Base-by-base conservation (phyloP, 2,113 vertebrate genomes). In the Upupa epops region DNA sequence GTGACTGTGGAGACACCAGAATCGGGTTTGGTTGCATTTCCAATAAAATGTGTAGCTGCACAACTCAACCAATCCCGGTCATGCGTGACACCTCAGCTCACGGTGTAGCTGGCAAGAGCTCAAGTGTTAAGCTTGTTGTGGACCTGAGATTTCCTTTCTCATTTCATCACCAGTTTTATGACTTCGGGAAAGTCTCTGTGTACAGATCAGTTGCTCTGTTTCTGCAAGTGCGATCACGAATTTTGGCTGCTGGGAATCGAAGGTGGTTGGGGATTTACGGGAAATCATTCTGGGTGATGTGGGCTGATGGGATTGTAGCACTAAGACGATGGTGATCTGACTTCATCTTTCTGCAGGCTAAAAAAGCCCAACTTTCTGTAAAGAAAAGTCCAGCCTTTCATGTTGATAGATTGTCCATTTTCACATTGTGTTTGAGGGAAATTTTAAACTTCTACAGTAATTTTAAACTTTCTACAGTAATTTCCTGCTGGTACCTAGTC, bases 381-480 rank as follows among this genome's bases (percentile, higher is more conserved):
- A 52, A 95, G 79, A 87, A 96, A 85, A 6, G 51, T 89, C 86
- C 93, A 16, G 5, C 1, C 20, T 20, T 70, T 80, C 46, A 24
- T 77, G 81, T 76, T 42, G 94, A 73, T 80, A 64, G 60, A 2
- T 2, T 46, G 48, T 20, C 78, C 37, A 9, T 90, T 87, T 83
- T 85, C 21, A 26, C 6, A 16, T 25, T 11, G 60, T 26, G 59
- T 40, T 96, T 60, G 91, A 94, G 97, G 97, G 97, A 97, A 93
- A 93, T 98, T 97, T 97, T 76, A 70, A 85, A 83, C 85, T 69
- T 90, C 65, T 34, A 52, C 91, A 83, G 97, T 97, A 97, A 97
- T 98, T 98, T 97, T n/a, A n/a, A n/a, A n/a, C n/a, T n/a, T 69
- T 90, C 65, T 34, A 52, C 91, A 83, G 97, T 97, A 97, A 97